A percentile compares a stretch with the other conserved stretches of the same genome.
Evolutionary conservation across 2,113 vertebrate genomes (phyloP).

Genomic region (Euleptes europaea): DNA sequence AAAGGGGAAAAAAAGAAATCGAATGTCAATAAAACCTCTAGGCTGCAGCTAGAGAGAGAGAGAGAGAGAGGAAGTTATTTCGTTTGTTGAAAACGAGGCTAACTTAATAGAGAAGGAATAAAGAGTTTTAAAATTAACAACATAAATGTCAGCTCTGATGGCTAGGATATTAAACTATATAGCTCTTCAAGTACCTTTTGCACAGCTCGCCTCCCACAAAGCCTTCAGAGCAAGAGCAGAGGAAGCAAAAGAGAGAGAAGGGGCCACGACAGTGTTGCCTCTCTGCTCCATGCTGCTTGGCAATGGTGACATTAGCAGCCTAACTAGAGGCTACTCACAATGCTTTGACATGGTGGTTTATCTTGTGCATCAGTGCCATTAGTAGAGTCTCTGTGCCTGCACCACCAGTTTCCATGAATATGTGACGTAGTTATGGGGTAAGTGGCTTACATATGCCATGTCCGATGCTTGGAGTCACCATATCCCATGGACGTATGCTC

Average conservation of each 20-base stretch:
- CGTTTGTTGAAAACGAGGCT: not conserved
- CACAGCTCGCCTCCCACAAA: not conserved
- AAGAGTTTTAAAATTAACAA: slow-evolving; percentile 42
- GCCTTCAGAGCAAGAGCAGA: rapidly evolving
- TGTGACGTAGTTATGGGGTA: not conserved
- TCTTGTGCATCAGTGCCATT: not conserved
- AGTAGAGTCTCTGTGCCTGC: not conserved
- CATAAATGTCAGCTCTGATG: slow-evolving; percentile 20
- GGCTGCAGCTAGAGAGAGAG: not conserved
- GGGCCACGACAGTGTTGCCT: not conserved
- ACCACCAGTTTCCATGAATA: not conserved
- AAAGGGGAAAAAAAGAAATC: not conserved
- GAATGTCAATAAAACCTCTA: rapidly evolving
- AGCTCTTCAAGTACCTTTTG: not conserved
- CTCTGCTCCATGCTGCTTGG: not conserved
- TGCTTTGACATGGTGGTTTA: not conserved
- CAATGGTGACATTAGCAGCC: not conserved
- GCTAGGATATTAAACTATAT: not conserved
- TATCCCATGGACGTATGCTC: not conserved
- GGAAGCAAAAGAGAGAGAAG: rapidly evolving
- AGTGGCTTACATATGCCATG: not conserved
- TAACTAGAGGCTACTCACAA: not conserved
- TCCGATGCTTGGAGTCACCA: not conserved
- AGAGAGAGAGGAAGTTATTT: slow-evolving; percentile 1
- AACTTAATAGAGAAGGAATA: slow-evolving; percentile 47